These are phyloP conservation scores for Lingula anatina DNA, from an alignment of 2,888 invertebrate genomes.

Conservation along the genomic window DNA sequence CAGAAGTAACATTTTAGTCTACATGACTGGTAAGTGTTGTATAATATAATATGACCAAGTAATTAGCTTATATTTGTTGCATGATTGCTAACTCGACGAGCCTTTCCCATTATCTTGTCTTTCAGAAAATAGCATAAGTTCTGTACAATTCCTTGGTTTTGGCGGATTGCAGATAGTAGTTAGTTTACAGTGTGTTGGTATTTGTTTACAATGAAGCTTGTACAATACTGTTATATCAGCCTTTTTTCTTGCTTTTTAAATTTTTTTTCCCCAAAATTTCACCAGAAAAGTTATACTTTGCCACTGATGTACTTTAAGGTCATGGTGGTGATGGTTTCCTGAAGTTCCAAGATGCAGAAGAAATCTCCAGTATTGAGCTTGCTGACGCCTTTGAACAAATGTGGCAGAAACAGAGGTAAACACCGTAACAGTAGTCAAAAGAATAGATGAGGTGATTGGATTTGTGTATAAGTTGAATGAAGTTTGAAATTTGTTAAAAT, in stretches of 20 bases:
- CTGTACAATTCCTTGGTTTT: neutral
- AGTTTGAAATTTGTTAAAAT: too few relatives aligned
- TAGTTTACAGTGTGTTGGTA: too few relatives aligned
- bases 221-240: too few relatives aligned
- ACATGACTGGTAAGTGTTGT: constrained; percentile 69
- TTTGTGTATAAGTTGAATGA: too few relatives aligned
- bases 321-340: constrained; percentile 99
- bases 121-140: too few relatives aligned
- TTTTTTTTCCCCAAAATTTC: too few relatives aligned
- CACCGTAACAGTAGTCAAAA: neutral
- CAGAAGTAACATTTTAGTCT: constrained; percentile 83
- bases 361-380: constrained; percentile 95
- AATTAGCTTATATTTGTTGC: neutral
- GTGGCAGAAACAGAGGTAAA: constrained; percentile 93
- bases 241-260: too few relatives aligned
- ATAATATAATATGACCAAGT: neutral
- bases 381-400: constrained; percentile 99
- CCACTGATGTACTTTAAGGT: constrained; percentile 42
- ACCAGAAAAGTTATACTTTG: too few relatives aligned
- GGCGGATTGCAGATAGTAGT: neutral
- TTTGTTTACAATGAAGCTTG: too few relatives aligned
- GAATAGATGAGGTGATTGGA: constrained; percentile 2
- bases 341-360: constrained; percentile 99
- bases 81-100: neutral
- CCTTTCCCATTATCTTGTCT: neutral